Evolutionary conservation across 1,140 invertebrate genomes (phyloP), one percentile per base, ranked within the genome.

Genomic region (Drosophila fuyamai): DNA sequence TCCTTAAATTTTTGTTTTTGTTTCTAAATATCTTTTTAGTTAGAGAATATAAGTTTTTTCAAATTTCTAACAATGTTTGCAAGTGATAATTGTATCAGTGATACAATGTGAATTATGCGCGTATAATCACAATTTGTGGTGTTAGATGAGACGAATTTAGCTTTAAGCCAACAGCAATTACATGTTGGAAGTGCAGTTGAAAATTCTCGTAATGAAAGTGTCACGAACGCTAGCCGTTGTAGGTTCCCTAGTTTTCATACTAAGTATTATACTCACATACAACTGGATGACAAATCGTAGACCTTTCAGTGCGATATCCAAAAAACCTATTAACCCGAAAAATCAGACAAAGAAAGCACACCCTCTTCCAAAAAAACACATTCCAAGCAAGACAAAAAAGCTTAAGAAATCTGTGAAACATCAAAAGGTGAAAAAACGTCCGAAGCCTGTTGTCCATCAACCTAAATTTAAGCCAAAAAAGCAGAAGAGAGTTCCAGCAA

Each of bases 141-240:
- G 18, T 7, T 4, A 40, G n/a, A 43, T 35, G 35, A 9, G 61
- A 23, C 43, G 5, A 66, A 66, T 61, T 6, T 0, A 18, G 29
- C 4, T 48, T 16, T 32, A 40, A 61, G 44, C 8, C 8, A 36
- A 36, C 10, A 8, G 10, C 9, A 18, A 13, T 35, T 41, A 32
- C 36, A n/a, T 32, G 6, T 1, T 16, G 5, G 0, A 4, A 43
- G 48, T 36, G 23, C 36, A 61, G 36, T 35, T 0, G 10, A 18
- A 6, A 14, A 29, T 8, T 16, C 41, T 10, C 41, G 14, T 40
- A 29, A 60, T 60, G 58, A 38, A 29, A 51, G 35, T 50, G 18
- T 14, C 58, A 16, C 23, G 46, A 60, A 2, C 67, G 68, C 5
- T 12, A 74, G 29, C 4, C 81, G 13, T 70, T 82, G 16, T 36